Percentiles rank a stretch among this genome's conserved stretches.
Evolutionary conservation across 2,888 invertebrate species (phyloP).

Genomic region (Microctonus aethiopoides): DNA sequence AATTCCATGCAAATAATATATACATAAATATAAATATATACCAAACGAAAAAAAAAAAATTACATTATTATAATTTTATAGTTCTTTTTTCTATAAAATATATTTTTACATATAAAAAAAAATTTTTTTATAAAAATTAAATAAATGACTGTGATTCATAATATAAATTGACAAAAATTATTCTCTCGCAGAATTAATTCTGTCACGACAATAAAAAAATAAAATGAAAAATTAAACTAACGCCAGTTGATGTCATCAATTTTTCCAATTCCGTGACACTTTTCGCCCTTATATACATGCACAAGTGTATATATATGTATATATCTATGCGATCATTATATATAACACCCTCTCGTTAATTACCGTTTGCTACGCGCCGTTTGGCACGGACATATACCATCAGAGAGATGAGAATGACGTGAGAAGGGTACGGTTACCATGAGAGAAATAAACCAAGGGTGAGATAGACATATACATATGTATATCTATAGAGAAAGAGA

Average conservation of each 20-base stretch:
- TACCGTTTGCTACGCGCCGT: slow-evolving; percentile 23
- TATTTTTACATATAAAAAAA: neutral
- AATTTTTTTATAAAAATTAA: neutral
- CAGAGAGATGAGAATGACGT: slow-evolving; percentile 17
- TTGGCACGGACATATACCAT: slow-evolving; percentile 25
- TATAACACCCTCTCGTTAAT: slow-evolving; percentile 21
- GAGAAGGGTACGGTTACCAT: slow-evolving; percentile 9
- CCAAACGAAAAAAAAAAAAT: neutral
- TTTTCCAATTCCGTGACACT: slow-evolving; percentile 1
- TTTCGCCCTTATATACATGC: neutral
- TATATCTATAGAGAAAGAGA: slow-evolving; percentile 2
- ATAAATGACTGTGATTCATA: neutral
- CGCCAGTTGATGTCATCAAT: neutral
- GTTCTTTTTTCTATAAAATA: too few species aligned
- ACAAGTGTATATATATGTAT: neutral
- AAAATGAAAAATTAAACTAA: neutral
- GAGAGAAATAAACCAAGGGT: neutral
- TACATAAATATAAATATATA: too few species aligned
- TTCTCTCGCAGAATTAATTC: neutral
- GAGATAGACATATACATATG: too few species aligned
- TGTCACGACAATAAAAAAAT: neutral
- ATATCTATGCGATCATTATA: slow-evolving; percentile 1
- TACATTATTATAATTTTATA: neutral
- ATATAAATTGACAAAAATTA: neutral
- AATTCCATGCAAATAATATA: too few species aligned